A percentile compares a stretch with the other conserved stretches of the same genome.
These are phyloP conservation scores for Drosophila guanche DNA, from an alignment of 1,140 invertebrate species.

Conservation along the genomic window DNA sequence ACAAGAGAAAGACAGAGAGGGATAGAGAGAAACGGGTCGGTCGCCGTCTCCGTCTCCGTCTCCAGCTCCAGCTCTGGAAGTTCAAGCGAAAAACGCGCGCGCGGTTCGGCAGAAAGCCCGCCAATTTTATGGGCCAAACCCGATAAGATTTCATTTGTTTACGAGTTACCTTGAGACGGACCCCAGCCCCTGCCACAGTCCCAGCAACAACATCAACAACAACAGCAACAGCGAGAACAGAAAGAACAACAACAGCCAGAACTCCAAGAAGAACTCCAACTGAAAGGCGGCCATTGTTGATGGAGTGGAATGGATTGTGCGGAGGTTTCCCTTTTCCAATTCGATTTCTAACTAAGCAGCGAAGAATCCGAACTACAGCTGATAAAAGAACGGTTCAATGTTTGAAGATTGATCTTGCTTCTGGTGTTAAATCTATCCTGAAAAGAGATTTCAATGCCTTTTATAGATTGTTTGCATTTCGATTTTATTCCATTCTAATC, in stretches of 20 bases:
- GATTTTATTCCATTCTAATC: not conserved
- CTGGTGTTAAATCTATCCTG: not conserved
- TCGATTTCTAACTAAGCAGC: conserved; percentile 43
- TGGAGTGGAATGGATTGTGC: not conserved
- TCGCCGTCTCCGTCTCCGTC: conserved; percentile 35
- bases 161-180: conserved; percentile 58
- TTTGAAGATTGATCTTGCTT: conserved; percentile 1
- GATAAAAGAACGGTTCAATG: conserved; percentile 32
- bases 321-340: conserved; percentile 37
- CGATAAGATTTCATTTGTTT: conserved; percentile 76
- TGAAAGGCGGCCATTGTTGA: conserved; percentile 48
- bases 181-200: conserved; percentile 11
- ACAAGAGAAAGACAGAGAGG: conserved; percentile 5
- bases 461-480: too few relatives aligned
- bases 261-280: conserved; percentile 36
- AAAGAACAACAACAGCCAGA: conserved; percentile 36
- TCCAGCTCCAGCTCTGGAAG: conserved; percentile 52
- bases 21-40: conserved; percentile 28
- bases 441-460: too few relatives aligned
- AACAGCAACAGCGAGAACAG: conserved; percentile 7
- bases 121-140: conserved; percentile 69
- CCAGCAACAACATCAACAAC: not conserved
- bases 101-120: conserved; percentile 71
- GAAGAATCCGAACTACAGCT: conserved; percentile 34
- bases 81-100: conserved; percentile 74